A percentile compares a stretch with the other conserved stretches of the same genome.
phyloP scores from a whole-genome alignment of 2,113 vertebrate genomes.

The Leuciscus idus region DNA sequence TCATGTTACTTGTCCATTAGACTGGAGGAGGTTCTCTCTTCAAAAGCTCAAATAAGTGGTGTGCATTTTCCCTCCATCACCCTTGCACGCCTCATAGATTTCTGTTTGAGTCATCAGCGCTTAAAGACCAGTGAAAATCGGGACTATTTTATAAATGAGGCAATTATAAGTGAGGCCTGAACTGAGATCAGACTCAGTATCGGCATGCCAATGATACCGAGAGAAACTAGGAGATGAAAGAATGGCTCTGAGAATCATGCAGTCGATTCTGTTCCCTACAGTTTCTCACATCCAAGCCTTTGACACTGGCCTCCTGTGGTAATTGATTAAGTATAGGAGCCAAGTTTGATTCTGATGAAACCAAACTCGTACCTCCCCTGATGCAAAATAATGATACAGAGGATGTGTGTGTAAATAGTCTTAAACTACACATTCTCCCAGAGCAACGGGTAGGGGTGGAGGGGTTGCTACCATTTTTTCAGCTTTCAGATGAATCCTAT shows the following conservation, averaged over 20 bases:
- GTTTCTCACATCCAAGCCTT: conserved; percentile 53
- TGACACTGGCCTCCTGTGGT: conserved; percentile 51
- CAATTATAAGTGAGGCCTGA: conserved; percentile 70
- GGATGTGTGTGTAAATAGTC: background rate
- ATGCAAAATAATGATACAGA: conserved; percentile 49
- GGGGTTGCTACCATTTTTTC: background rate
- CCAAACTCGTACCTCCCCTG: conserved; percentile 58
- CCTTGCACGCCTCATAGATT: conserved; percentile 55
- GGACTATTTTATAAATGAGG: conserved; percentile 75
- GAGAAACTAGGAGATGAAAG: conserved; percentile 47
- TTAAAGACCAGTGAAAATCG: conserved; percentile 63
- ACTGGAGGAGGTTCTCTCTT: conserved; percentile 22
- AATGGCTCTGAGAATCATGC: conserved; percentile 13
- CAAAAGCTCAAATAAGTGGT: conserved; percentile 40
- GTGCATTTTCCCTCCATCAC: conserved; percentile 54
- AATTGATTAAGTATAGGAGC: conserved; percentile 68
- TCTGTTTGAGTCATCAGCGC: conserved; percentile 66
- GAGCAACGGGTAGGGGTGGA: background rate
- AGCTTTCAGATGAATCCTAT: background rate
- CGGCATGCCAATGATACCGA: conserved; percentile 42
- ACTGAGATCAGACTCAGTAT: conserved; percentile 65
- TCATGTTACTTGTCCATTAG: conserved; percentile 35
- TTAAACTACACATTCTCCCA: background rate
- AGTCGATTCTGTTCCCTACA: background rate
- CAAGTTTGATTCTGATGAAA: conserved; percentile 67